A percentile compares a stretch with the other conserved stretches of the same genome.
These are phyloP conservation scores for Psix sp. DNA, from an alignment of 1,140 invertebrate genomes.

Conservation along the genomic window DNA sequence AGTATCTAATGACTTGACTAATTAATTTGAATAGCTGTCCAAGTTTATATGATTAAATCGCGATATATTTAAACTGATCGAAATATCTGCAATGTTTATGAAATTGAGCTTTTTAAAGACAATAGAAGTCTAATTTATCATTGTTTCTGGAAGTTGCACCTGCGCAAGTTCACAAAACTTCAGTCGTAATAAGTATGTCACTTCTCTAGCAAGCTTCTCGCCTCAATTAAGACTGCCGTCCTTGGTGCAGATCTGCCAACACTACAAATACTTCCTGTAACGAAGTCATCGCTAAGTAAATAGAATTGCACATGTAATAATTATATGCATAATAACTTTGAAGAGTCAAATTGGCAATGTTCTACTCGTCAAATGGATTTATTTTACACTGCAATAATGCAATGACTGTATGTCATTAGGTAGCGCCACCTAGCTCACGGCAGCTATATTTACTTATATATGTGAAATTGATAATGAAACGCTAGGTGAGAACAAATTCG, in stretches of 20 bases:
- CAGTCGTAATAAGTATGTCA: constrained; percentile 53
- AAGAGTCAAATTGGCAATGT: constrained; percentile 7
- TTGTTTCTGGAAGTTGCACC: constrained; percentile 43
- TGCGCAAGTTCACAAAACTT: constrained; percentile 28
- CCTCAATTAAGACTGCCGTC: constrained; percentile 51
- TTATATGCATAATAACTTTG: constrained; percentile 40
- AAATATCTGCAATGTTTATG: constrained; percentile 41
- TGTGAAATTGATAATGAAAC: constrained; percentile 14
- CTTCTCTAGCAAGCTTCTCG: constrained; percentile 35
- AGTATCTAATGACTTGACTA: no score
- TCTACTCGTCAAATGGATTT: constrained; percentile 38
- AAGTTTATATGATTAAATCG: constrained; percentile 28
- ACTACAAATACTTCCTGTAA: constrained; percentile 51
- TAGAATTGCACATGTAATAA: constrained; percentile 31
- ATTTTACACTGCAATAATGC: constrained; percentile 32
- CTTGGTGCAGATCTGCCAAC: constrained; percentile 7
- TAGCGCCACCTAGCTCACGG: no score
- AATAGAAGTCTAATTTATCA: constrained; percentile 59
- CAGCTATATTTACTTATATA: no score
- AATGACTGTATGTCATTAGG: no score
- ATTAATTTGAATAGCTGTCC: background rate
- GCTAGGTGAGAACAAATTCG: constrained; percentile 3
- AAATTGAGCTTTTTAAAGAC: constrained; percentile 47
- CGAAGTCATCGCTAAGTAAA: constrained; percentile 31
- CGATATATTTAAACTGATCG: constrained; percentile 19